Conservation (phyloP, 1,140 invertebrate species). For the Papilio polytes region DNA sequence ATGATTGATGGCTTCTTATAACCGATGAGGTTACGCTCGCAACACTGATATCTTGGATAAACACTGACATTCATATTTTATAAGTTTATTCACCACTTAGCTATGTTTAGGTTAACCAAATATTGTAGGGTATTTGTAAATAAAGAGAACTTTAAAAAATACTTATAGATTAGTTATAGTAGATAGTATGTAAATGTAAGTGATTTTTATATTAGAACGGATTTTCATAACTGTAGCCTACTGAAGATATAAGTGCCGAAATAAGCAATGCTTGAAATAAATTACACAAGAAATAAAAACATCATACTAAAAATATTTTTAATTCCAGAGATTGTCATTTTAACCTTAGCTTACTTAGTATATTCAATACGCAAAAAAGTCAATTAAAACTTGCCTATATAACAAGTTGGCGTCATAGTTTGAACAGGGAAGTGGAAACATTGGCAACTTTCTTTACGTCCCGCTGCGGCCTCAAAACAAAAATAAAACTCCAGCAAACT, state of each 20-base stretch:
- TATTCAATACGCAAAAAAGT: neutral
- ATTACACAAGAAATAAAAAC: too few relatives aligned
- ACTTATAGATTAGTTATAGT: too few relatives aligned
- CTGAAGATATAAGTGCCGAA: too few relatives aligned
- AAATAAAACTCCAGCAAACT: slow-evolving; percentile 30
- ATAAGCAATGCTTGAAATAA: too few relatives aligned
- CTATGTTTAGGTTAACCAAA: neutral
- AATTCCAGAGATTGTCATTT: too few relatives aligned
- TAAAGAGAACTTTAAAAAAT: neutral
- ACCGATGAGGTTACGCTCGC: neutral
- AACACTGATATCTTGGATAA: neutral
- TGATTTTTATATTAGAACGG: too few relatives aligned
- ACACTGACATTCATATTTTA: neutral
- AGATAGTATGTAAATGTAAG: too few relatives aligned
- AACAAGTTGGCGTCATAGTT: neutral
- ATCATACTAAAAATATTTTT: too few relatives aligned
- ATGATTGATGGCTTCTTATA: slow-evolving; percentile 1
- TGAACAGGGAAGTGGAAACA: neutral
- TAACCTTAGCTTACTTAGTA: neutral
- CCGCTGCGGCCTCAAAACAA: slow-evolving; percentile 21
- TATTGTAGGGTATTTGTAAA: neutral
- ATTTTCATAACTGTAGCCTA: too few relatives aligned
- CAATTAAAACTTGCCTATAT: slow-evolving; percentile 4
- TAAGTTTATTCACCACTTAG: neutral
- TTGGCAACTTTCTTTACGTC: slow-evolving; percentile 16